Percentiles rank a stretch among this genome's conserved stretches.
These are phyloP conservation scores for pig (Sus scrofa) DNA, from an alignment of 2,113 vertebrate genomes.

Conservation along the genomic window T2T-Sscrofa CM000824.6:116238001-116238500, in stretches of 20 bases:
- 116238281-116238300: not conserved
- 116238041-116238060: not conserved
- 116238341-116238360: not conserved
- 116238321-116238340: not conserved
- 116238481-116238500: too few species aligned
- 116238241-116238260: not conserved
- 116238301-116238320: not conserved
- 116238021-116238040: not conserved
- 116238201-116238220: not conserved
- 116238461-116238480: not conserved
- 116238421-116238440: not conserved
- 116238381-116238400: not conserved
- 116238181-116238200: not conserved
- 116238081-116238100: not conserved
- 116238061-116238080: not conserved
- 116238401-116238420: not conserved
- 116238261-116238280: not conserved
- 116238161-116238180: not conserved
- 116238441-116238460: not conserved
- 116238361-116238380: not conserved
- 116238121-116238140: not conserved
- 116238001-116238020: not conserved
- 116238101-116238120: not conserved
- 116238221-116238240: not conserved
- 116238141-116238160: not conserved